These are phyloP conservation scores for Anthophora plumipes DNA, from an alignment of 2,888 invertebrate genomes.

Conservation along the genomic window DNA sequence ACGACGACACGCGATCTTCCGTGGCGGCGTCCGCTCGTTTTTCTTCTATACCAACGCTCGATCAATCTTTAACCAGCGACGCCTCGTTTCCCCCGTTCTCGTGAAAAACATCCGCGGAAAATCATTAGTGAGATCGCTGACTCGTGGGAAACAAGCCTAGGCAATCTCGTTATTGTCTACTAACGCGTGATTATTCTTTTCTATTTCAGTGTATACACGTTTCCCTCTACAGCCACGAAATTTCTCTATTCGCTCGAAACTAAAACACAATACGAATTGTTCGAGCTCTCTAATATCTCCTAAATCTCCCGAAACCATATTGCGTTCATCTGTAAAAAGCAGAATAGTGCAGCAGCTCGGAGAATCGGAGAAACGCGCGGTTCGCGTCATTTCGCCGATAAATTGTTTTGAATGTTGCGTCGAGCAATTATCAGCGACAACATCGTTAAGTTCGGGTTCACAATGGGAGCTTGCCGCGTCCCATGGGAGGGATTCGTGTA, in stretches of 20 bases:
- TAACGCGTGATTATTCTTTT: neutral
- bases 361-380: neutral
- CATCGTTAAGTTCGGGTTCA: slow-evolving; percentile 56
- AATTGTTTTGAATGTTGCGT: slow-evolving; percentile 53
- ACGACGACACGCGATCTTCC: slow-evolving; percentile 75
- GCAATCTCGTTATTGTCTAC: neutral
- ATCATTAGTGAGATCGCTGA: neutral
- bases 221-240: too few species aligned
- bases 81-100: neutral
- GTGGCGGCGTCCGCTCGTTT: slow-evolving; percentile 52
- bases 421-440: slow-evolving; percentile 55
- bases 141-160: neutral
- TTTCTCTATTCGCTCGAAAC: neutral
- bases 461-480: slow-evolving; percentile 47
- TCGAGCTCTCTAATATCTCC: neutral
- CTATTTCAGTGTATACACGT: neutral
- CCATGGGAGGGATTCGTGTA: slow-evolving; percentile 25
- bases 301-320: neutral
- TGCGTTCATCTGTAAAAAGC: neutral
- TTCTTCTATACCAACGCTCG: slow-evolving; percentile 51
- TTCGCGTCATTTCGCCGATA: slow-evolving; percentile 45
- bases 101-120: slow-evolving; percentile 16
- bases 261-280: neutral
- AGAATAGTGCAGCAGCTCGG: neutral
- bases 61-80: slow-evolving; percentile 49